phyloP scores from a whole-genome alignment of 2,888 invertebrate genomes.

The Eristalis intricaria region DNA sequence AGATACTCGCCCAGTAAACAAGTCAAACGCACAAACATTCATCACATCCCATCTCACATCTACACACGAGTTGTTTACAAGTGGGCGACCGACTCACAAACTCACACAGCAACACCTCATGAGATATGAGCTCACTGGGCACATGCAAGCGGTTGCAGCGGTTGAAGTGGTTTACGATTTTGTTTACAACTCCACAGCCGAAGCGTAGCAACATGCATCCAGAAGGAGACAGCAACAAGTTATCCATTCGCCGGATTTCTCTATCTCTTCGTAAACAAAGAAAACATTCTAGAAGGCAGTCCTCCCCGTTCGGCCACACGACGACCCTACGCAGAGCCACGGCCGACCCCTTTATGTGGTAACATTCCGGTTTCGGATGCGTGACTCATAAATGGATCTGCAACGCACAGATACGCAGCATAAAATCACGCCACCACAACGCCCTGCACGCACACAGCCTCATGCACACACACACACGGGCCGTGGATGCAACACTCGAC shows the following conservation, averaged over 20 bases:
- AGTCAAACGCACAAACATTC: background rate
- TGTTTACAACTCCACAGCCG: constrained; percentile 20
- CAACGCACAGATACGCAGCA: constrained; percentile 10
- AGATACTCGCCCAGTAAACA: constrained; percentile 19
- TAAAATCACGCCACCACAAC: constrained; percentile 31
- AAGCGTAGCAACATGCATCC: constrained; percentile 24
- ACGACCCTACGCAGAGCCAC: background rate
- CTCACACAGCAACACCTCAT: background rate
- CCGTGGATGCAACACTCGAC: background rate
- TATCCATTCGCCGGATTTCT: background rate
- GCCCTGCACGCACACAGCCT: background rate
- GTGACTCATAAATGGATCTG: background rate
- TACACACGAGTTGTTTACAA: constrained; percentile 24
- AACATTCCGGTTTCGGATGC: constrained; percentile 38
- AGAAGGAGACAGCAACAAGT: background rate
- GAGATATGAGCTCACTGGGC: background rate
- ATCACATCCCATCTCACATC: background rate
- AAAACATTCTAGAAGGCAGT: background rate
- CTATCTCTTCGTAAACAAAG: background rate
- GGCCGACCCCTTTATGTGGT: constrained; percentile 43
- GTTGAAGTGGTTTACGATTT: constrained; percentile 19
- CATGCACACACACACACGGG: background rate
- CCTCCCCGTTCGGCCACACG: background rate
- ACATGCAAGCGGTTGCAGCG: background rate
- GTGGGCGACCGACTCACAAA: background rate